Percentiles rank a stretch among this genome's conserved stretches.
Conservation (phyloP, 2,797 vertebrate genomes). For the Sorex maritimensis region DNA sequence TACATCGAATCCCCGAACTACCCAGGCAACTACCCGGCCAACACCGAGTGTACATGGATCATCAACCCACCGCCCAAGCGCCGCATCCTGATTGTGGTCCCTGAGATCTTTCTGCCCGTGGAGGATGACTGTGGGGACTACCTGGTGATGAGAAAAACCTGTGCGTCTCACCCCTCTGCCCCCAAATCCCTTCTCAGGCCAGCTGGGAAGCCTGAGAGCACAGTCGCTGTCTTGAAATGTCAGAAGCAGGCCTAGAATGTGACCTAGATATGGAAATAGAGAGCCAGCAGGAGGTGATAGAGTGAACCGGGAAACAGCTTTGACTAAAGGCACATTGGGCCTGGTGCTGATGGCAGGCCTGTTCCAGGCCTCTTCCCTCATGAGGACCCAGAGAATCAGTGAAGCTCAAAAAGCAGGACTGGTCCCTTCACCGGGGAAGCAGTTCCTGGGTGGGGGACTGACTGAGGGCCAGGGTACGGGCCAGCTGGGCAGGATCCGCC, state of each 20-base stretch:
- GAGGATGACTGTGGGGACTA: constrained; percentile 99
- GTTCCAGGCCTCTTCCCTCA: neutral
- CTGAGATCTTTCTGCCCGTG: constrained; percentile 98
- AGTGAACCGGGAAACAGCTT: constrained; percentile 27
- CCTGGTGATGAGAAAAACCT: constrained; percentile 98
- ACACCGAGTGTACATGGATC: constrained; percentile 97
- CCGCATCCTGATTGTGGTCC: constrained; percentile 98
- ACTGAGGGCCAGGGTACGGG: neutral
- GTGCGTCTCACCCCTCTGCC: constrained; percentile 91
- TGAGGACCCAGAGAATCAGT: neutral
- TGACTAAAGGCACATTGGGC: neutral
- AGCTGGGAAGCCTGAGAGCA: neutral
- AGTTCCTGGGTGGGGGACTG: neutral
- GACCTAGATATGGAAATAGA: constrained; percentile 25
- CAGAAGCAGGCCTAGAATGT: constrained; percentile 40
- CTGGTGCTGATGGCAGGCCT: neutral
- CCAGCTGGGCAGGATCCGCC: neutral
- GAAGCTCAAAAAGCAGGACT: neutral
- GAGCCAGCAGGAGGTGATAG: neutral
- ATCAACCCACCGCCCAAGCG: constrained; percentile 98
- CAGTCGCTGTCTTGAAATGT: constrained; percentile 28
- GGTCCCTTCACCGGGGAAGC: neutral
- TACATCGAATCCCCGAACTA: constrained; percentile 99
- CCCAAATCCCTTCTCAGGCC: neutral
- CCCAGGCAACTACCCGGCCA: constrained; percentile 98